phyloP scores from a whole-genome alignment of 2,888 invertebrate species.

The Corbicula japonica region DNA sequence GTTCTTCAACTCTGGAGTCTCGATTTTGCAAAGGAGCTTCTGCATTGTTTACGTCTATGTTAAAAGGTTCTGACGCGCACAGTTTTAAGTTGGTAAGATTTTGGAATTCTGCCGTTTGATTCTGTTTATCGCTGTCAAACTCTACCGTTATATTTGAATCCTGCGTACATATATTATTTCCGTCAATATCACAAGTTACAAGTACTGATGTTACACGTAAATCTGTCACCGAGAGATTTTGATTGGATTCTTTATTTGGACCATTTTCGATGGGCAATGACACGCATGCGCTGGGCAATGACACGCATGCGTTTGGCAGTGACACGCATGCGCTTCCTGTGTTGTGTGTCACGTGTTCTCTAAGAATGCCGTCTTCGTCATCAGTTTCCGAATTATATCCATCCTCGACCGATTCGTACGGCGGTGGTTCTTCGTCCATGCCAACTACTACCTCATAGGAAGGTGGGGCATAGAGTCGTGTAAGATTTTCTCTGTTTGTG shows the following conservation, averaged over 20 bases:
- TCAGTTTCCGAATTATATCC: conserved; percentile 49
- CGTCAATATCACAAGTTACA: conserved; percentile 61
- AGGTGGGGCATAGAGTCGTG: conserved; percentile 73
- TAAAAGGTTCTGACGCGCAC: too few species aligned
- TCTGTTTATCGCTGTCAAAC: background rate
- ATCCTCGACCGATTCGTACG: conserved; percentile 61
- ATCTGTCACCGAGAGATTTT: background rate
- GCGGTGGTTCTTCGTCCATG: conserved; percentile 68
- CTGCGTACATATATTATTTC: conserved; percentile 16
- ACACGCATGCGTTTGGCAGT: too few species aligned
- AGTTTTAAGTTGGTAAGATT: conserved; percentile 48
- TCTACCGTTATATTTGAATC: background rate
- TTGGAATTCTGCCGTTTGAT: conserved; percentile 25
- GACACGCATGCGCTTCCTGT: conserved; percentile 7
- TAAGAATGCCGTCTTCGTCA: conserved; percentile 42
- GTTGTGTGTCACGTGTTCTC: conserved; percentile 27
- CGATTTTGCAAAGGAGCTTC: background rate
- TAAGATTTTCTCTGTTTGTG: conserved; percentile 44
- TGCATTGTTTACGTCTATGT: background rate
- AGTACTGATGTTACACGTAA: conserved; percentile 41
- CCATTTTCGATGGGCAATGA: too few species aligned
- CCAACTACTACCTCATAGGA: conserved; percentile 75
- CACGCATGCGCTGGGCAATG: too few species aligned
- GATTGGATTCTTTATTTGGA: too few species aligned
- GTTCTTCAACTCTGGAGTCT: background rate